These are phyloP conservation scores for Cephalopachus bancanus DNA, from an alignment of 2,797 vertebrate genomes.

Conservation along the genomic window DNA sequence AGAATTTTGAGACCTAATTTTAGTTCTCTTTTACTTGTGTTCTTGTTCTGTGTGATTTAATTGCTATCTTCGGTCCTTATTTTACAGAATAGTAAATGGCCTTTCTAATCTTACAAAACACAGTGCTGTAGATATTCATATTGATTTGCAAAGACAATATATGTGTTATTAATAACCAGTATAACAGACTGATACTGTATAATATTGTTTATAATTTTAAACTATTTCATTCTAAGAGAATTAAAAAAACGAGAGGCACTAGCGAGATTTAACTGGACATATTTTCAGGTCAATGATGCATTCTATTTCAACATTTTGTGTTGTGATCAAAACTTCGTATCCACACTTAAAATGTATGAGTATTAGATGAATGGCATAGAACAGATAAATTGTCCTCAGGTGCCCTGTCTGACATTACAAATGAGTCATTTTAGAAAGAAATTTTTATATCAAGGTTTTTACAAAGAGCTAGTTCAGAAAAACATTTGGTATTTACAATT, in stretches of 20 bases:
- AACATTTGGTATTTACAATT: slow-evolving; percentile 71
- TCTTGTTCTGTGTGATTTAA: not conserved
- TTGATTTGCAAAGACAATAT: not conserved
- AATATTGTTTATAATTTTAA: slow-evolving; percentile 64
- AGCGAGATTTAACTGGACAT: slow-evolving; percentile 30
- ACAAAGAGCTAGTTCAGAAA: slow-evolving; percentile 57
- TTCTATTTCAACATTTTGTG: slow-evolving; percentile 74
- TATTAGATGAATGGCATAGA: slow-evolving; percentile 28
- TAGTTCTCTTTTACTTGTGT: not conserved
- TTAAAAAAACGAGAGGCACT: slow-evolving; percentile 26
- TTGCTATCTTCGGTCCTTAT: not conserved
- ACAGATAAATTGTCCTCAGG: slow-evolving; percentile 62
- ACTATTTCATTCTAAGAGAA: slow-evolving; percentile 21
- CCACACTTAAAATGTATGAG: slow-evolving; percentile 45
- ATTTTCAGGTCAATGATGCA: slow-evolving; percentile 66
- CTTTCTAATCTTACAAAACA: slow-evolving; percentile 33
- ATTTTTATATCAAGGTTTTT: slow-evolving; percentile 69
- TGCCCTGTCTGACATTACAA: slow-evolving; percentile 60
- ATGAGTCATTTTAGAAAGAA: slow-evolving; percentile 66
- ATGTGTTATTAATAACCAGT: not conserved
- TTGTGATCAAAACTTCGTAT: slow-evolving; percentile 59
- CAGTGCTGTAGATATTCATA: not conserved
- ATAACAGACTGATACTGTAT: not conserved
- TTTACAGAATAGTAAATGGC: not conserved
- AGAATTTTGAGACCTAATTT: slow-evolving; percentile 46